Percentiles rank a stretch among this genome's conserved stretches.
Evolutionary conservation across 92 coral and sea anemone species (phyloP).

Genomic region (Epizoanthus fatuus): DNA sequence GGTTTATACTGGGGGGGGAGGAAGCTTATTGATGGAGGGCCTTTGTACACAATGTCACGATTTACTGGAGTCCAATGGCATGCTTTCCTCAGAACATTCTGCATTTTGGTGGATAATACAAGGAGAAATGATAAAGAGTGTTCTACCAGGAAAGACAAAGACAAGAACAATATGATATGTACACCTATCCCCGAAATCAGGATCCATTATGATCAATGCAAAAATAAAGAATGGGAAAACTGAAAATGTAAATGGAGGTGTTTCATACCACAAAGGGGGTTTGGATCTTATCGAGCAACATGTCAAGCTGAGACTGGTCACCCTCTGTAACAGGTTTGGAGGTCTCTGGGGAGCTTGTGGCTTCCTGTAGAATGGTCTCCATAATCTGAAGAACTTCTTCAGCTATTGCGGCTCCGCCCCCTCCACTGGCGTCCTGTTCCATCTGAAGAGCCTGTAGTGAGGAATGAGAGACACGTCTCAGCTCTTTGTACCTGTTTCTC

Average conservation of each 20-base stretch:
- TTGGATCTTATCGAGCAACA: slow-evolving; percentile 94
- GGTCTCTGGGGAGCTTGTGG: slow-evolving; percentile 85
- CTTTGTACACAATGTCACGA: too few relatives aligned
- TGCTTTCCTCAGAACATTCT: too few relatives aligned
- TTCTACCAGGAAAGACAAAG: too few relatives aligned
- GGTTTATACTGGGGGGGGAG: too few relatives aligned
- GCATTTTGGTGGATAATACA: too few relatives aligned
- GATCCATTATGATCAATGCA: too few relatives aligned
- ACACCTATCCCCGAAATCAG: too few relatives aligned
- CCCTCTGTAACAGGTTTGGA: slow-evolving; percentile 86
- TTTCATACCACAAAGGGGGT: slow-evolving; percentile 96
- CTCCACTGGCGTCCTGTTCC: slow-evolving; percentile 93
- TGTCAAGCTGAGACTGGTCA: slow-evolving; percentile 93
- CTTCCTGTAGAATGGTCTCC: slow-evolving; percentile 95
- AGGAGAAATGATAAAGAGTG: too few relatives aligned
- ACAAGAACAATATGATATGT: too few relatives aligned
- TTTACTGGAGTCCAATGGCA: too few relatives aligned
- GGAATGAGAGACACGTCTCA: not conserved
- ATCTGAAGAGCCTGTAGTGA: slow-evolving; percentile 85
- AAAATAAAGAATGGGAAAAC: not conserved
- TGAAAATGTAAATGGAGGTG: not conserved
- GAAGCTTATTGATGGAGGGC: too few relatives aligned
- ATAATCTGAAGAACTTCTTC: slow-evolving; percentile 95
- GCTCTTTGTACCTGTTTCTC: not conserved
- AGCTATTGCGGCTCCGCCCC: slow-evolving; percentile 95